Evolutionary conservation across 2,797 vertebrate species (phyloP), one percentile per base, ranked within the genome.

Genomic region (Protonibea diacanthus): DNA sequence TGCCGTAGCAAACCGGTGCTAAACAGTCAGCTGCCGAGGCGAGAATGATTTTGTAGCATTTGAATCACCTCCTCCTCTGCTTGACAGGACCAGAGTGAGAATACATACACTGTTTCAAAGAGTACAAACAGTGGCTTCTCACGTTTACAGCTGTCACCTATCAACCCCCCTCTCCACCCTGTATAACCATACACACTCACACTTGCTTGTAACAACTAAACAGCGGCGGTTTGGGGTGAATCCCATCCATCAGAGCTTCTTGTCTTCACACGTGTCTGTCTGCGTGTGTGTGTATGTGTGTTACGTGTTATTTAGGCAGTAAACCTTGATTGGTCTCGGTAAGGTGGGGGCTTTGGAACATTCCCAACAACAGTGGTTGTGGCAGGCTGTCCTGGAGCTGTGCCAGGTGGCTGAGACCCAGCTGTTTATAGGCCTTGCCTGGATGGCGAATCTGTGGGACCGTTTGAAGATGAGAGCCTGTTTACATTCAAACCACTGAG

Each of bases 401-500:
- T 78, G 78, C 86, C 91, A 92, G 79, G 84, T 93, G 91, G 85
- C 86, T 71, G 62, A 56, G 75, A 64, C 73, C 86, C 91, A 92
- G 87, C 75, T 90, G 88, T 91, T 85, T 77, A 77, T 33, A 40
- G 80, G 58, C 69, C 42, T 33, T 61, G 76, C 23, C 56, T 57
- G 61, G 65, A 81, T 74, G 71, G 59, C n/a, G 27, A 78, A 76
- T 84, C 74, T 71, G 79, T 64, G 51, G 65, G 76, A 80, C 71
- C 62, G 75, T 90, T 87, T 88, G 76, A 89, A 86, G 87, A 89
- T 63, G 71, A 83, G 65, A 70, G 75, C 10, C 47, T 90, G 90
- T 92, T 94, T 93, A 91, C 81, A 78, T 93, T 93, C 82, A 93
- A 91, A 92, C 78, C 44, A 25, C 81, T 74, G 73, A 82, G 85